A percentile compares a stretch with the other conserved stretches of the same genome.
These are phyloP conservation scores for Limnothrissa miodon DNA, from an alignment of 2,113 vertebrate genomes.

Conservation along the genomic window DNA sequence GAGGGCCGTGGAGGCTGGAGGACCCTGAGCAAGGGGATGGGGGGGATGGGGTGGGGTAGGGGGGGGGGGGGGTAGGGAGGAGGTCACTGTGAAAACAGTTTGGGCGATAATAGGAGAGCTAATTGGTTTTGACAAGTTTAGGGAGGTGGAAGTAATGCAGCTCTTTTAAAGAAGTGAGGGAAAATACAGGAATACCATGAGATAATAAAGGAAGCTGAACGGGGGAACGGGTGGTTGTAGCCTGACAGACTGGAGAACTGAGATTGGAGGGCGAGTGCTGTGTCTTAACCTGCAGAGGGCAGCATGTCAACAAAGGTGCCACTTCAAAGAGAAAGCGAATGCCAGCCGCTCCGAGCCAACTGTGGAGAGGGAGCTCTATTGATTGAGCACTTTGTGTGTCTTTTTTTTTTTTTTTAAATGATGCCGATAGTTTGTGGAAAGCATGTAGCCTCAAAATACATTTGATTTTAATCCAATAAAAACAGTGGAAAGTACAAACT, in stretches of 20 bases:
- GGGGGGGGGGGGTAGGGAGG: conserved; percentile 42
- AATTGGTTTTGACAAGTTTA: conserved; percentile 83
- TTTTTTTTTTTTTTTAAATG: not conserved
- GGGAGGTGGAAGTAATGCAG: conserved; percentile 77
- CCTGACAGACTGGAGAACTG: conserved; percentile 18
- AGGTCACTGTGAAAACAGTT: conserved; percentile 74
- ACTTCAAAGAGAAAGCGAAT: not conserved
- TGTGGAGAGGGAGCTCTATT: not conserved
- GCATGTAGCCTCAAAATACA: not conserved
- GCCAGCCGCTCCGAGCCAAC: not conserved
- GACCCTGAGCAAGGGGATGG: conserved; percentile 54
- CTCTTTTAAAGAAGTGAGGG: conserved; percentile 72
- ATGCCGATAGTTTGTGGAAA: not conserved
- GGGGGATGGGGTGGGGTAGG: too few species aligned
- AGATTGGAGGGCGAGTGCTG: conserved; percentile 10
- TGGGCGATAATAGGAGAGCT: conserved; percentile 77
- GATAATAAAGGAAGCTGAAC: conserved; percentile 70
- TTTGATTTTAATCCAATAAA: not conserved
- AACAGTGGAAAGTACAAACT: not conserved
- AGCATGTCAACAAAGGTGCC: conserved; percentile 36
- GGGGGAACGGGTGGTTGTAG: conserved; percentile 37
- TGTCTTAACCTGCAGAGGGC: conserved; percentile 51
- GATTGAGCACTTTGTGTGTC: not conserved
- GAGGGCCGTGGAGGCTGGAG: conserved; percentile 60
- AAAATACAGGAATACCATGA: conserved; percentile 73